Evolutionary conservation across 2,797 vertebrate genomes (phyloP).

Genomic region (Melanotaenia parkinsoni): DNA sequence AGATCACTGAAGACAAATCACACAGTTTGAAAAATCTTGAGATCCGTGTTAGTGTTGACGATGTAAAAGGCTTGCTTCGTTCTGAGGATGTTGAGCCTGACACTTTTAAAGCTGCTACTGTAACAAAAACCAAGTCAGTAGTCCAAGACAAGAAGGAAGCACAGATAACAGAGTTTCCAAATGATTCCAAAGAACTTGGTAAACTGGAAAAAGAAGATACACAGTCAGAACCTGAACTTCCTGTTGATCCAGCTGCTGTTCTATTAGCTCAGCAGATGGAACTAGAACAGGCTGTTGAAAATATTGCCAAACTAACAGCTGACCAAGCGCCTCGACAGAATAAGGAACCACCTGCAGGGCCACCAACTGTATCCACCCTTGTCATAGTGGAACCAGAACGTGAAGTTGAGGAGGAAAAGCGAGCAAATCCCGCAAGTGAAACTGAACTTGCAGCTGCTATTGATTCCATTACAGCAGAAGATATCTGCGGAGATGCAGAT

Average conservation of each 20-base stretch:
- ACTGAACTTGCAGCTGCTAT: slow-evolving; percentile 97
- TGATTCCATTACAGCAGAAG: slow-evolving; percentile 95
- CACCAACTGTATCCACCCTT: slow-evolving; percentile 76
- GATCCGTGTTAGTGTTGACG: slow-evolving; percentile 86
- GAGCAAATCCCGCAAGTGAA: slow-evolving; percentile 92
- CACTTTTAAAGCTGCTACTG: slow-evolving; percentile 66
- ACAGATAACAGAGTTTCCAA: slow-evolving; percentile 64
- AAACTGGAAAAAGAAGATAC: slow-evolving; percentile 83
- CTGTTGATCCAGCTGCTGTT: slow-evolving; percentile 84
- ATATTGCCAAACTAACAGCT: slow-evolving; percentile 93
- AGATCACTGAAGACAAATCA: slow-evolving; percentile 83
- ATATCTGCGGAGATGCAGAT: slow-evolving; percentile 89
- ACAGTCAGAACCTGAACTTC: slow-evolving; percentile 80
- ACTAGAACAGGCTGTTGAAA: slow-evolving; percentile 95
- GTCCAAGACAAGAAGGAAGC: slow-evolving; percentile 80
- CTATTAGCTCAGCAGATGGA: slow-evolving; percentile 93
- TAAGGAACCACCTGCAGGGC: slow-evolving; percentile 85
- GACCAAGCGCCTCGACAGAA: slow-evolving; percentile 82
- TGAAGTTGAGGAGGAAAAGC: slow-evolving; percentile 90
- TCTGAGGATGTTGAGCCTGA: slow-evolving; percentile 81
- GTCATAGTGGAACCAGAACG: slow-evolving; percentile 72
- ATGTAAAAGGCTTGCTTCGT: slow-evolving; percentile 84
- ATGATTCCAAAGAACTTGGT: slow-evolving; percentile 73
- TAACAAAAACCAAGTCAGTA: slow-evolving; percentile 80
- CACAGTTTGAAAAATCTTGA: slow-evolving; percentile 89